A percentile compares a stretch with the other conserved stretches of the same genome.
Conservation (phyloP, 2,797 vertebrate genomes). For the Chromobotia macracanthus region DNA sequence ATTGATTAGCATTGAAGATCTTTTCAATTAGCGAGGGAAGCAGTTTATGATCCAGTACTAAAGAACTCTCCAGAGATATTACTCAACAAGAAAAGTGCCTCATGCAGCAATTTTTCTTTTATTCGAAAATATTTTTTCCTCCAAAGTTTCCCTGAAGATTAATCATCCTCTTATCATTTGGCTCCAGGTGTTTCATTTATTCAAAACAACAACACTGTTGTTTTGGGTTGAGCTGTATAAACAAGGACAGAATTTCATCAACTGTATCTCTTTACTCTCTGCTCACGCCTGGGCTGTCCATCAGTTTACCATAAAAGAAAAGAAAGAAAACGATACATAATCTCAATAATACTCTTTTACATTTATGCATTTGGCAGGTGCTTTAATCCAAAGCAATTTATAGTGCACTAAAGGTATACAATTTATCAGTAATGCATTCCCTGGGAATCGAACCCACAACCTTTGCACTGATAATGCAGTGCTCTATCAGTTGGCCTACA, state of each 20-base stretch:
- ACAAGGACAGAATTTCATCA: conserved; percentile 23
- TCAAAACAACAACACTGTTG: conserved; percentile 35
- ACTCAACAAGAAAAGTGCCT: conserved; percentile 35
- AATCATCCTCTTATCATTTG: conserved; percentile 49
- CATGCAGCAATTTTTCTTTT: conserved; percentile 41
- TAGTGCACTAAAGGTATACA: too few relatives aligned
- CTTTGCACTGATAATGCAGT: too few relatives aligned
- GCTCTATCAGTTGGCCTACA: too few relatives aligned
- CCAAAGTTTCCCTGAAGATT: conserved; percentile 47
- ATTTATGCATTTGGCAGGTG: too few relatives aligned
- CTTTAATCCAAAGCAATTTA: too few relatives aligned
- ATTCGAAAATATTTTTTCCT: conserved; percentile 35
- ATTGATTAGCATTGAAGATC: conserved; percentile 3
- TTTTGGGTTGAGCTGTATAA: conserved; percentile 30
- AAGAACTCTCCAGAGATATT: conserved; percentile 29
- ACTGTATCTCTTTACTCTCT: conserved; percentile 5
- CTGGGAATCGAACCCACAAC: too few relatives aligned
- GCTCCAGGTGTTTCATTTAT: conserved; percentile 44
- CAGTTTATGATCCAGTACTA: neutral
- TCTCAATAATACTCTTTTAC: neutral
- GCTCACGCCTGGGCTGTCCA: neutral
- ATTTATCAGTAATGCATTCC: too few relatives aligned
- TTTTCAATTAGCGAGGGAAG: conserved; percentile 42
- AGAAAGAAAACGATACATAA: neutral
- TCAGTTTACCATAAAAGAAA: neutral